Evolutionary conservation across 1,140 invertebrate genomes (phyloP), one percentile per base, ranked within the genome.

Genomic region (Zaprionus ornatus): DNA sequence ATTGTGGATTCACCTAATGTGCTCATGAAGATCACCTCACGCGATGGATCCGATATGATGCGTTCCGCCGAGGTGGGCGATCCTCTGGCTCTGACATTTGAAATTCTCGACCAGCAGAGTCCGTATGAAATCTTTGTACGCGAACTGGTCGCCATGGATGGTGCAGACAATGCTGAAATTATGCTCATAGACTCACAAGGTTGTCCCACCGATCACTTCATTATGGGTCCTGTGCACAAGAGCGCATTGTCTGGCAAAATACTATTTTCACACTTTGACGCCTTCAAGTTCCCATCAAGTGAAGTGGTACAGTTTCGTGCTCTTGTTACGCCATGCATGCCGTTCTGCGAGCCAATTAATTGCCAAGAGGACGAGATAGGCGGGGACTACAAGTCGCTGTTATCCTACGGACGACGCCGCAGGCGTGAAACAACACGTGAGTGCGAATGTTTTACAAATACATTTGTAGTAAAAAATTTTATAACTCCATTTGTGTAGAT

Each of bases 81-180:
- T 93, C 97, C 97, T 1, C 93, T 98, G 84, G 97, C 97, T 97
- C 95, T 99, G 2, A 95, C 96, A 87, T 99, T 99, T 93, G 97
- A 98, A 93, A 98, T 99, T 78, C 94, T 98, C 77, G 97, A 98
- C 92, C 95, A 95, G 70, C 96, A 97, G 93, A 97, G 96, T 84
- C 98, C 98, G 2, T 99, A 98, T 93, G 97, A 98, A 93, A 98
- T 99, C 76, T 98, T 99, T 92, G 97, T 99, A 4, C 95, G 98
- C 57, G 97, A 98, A 93, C 93, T 99, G 74, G 97, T 98, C 25
- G 98, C 98, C 40, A 97, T 98, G 96, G 98, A 99, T 92, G 97
- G 97, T 29, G 96, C 97, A 35, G 97, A 98, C 92, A 97, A 96
- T 62, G 97, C 96, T 82, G 97, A 98, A 94, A 98, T 99, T 78